Evolutionary conservation across 2,797 vertebrate genomes (phyloP).

Genomic region (Pangasius sanitwongsei): DNA sequence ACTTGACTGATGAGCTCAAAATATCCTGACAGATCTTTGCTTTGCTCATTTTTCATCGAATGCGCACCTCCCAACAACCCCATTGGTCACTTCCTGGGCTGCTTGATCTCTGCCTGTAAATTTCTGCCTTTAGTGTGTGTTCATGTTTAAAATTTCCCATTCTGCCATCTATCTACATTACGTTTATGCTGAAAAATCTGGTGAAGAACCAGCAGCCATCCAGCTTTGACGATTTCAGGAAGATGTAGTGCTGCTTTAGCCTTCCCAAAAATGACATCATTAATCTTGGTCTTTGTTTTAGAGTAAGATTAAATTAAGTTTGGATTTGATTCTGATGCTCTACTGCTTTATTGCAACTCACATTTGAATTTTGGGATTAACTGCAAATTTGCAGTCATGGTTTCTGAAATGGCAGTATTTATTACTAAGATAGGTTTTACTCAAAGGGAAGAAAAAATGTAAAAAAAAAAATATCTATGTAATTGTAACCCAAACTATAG

Average conservation of each 20-base stretch:
- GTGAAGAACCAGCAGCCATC: neutral
- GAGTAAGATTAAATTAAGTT: neutral
- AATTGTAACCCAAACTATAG: neutral
- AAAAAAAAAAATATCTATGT: neutral
- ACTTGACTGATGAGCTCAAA: slow-evolving; percentile 47
- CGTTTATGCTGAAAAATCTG: neutral
- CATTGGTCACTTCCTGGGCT: too few species aligned
- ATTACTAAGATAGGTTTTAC: neutral
- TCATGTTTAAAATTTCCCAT: neutral
- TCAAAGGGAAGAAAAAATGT: neutral
- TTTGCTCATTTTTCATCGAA: slow-evolving; percentile 56
- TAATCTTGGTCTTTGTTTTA: neutral
- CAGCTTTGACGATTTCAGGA: neutral
- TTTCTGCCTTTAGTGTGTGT: neutral
- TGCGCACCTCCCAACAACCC: slow-evolving; percentile 22
- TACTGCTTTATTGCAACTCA: neutral
- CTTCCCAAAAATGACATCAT: neutral
- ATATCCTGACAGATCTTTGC: slow-evolving; percentile 50
- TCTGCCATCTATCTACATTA: neutral
- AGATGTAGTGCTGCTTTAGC: neutral
- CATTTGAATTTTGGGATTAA: neutral
- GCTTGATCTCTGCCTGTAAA: neutral
- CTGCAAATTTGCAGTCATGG: neutral
- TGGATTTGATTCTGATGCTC: neutral
- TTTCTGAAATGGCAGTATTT: neutral